phyloP scores from a whole-genome alignment of 1,140 invertebrate genomes.

The Bombus confusus region DNA sequence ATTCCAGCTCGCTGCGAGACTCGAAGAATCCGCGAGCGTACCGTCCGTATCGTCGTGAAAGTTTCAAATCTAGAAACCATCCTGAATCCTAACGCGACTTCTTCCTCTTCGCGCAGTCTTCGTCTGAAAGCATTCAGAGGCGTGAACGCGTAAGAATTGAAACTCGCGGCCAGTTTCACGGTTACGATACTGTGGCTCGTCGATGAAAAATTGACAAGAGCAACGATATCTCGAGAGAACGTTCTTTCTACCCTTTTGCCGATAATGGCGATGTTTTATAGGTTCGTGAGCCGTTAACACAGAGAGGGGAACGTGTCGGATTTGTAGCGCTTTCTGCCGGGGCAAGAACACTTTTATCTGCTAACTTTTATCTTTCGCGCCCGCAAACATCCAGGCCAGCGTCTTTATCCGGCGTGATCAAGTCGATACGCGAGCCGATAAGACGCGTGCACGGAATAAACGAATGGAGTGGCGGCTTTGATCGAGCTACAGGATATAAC shows the following conservation, averaged over 20 bases:
- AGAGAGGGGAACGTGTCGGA: neutral
- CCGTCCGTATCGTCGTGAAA: no score
- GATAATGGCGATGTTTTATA: slow-evolving; percentile 9
- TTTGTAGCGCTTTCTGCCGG: slow-evolving; percentile 19
- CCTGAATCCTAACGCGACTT: no score
- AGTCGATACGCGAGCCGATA: slow-evolving; percentile 22
- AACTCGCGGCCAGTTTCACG: no score
- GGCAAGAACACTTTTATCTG: neutral
- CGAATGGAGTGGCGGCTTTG: neutral
- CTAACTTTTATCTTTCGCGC: slow-evolving; percentile 46
- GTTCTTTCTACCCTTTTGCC: neutral
- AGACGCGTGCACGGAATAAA: slow-evolving; percentile 31
- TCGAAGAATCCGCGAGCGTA: no score
- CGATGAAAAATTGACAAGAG: neutral
- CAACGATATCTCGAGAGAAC: neutral
- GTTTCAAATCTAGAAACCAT: no score
- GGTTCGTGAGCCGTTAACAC: neutral
- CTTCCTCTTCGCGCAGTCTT: no score
- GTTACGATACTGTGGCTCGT: no score
- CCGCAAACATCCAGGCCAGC: slow-evolving; percentile 45
- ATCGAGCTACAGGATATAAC: neutral
- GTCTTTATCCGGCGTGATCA: slow-evolving; percentile 35
- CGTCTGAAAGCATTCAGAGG: no score
- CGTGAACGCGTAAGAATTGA: no score
- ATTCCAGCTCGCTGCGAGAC: no score